Evolutionary conservation across 2,797 vertebrate genomes (phyloP).

Genomic region (Acrocephalus scirpaceus): DNA sequence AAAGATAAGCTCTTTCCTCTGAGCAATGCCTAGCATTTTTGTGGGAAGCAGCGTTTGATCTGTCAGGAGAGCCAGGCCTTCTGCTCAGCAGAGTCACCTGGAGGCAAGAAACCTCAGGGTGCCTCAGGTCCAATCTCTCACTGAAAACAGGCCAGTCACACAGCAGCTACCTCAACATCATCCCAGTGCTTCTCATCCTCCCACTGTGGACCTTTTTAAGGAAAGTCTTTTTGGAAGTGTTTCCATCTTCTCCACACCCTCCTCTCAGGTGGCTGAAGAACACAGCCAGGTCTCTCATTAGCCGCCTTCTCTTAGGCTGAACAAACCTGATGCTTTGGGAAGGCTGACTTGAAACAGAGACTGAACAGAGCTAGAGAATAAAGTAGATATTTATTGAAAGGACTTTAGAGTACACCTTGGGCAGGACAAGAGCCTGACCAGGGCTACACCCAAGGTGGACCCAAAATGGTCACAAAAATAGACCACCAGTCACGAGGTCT

Average conservation of each 20-base stretch:
- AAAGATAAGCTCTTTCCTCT: background rate
- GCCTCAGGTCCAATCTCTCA: background rate
- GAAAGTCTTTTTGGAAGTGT: background rate
- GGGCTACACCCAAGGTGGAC: too few relatives aligned
- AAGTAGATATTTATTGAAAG: too few relatives aligned
- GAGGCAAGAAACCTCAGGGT: accelerated
- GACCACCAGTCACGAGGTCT: too few relatives aligned
- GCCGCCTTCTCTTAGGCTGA: background rate
- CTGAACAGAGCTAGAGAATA: too few relatives aligned
- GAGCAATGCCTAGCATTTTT: background rate
- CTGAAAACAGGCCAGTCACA: background rate
- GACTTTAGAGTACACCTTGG: too few relatives aligned
- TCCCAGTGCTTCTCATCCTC: background rate
- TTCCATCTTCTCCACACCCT: background rate
- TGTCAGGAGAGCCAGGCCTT: background rate
- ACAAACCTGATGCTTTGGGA: background rate
- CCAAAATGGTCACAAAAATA: too few relatives aligned
- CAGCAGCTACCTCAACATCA: background rate
- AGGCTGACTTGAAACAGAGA: too few relatives aligned
- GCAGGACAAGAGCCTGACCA: too few relatives aligned
- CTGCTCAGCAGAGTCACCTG: background rate
- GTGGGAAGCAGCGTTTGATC: background rate
- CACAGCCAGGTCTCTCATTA: background rate
- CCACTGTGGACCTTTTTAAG: background rate
- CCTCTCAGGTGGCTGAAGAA: background rate